Evolutionary conservation across 1,140 invertebrate genomes (phyloP), one percentile per base, ranked within the genome.

Genomic region (Ceratina australensis): DNA sequence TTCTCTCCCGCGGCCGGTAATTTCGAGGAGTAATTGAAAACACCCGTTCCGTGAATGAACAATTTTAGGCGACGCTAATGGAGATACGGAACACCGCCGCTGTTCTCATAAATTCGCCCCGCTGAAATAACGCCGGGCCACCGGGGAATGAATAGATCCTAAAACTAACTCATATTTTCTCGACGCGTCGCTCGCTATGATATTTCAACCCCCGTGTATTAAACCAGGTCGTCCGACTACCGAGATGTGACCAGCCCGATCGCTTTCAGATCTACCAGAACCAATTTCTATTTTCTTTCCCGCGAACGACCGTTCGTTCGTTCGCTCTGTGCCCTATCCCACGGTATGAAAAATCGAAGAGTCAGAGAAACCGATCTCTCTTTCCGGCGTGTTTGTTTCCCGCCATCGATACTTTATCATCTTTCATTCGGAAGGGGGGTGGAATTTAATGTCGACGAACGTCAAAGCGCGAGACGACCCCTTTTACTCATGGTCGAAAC

Each of bases 31-130:
- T 71, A 77, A 77, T 77, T 77, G 74, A 71, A 77, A 71, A 52
- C 74, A 71, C 66, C 67, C 67, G 74, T 77, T 77, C 74, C 74
- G 26, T 33, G 74, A 77, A 63, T 61, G 74, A 77, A 69, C 74
- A 71, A 77, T 77, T 71, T 61, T 60, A 61, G 66, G 24, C 18
- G 57, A 77, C 74, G 57, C 74, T 77, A 77, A 77, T 77, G 74
- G 74, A 77, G 74, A 61, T 54, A 54, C 49, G 74, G 74, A 54
- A 20, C 57, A 26, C 22, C 24, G 8, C 28, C 52, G 20, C 47
- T 47, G 67, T 42, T 57, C 47, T 24, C 66, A 20, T 77, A 77
- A 77, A 77, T 77, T 52, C 47, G 12, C 57, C 33, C 2, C 57
- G 20, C 2, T 71, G 74, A 61, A 77, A 63, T 63, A 71, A 77